Percentiles rank a stretch among this genome's conserved stretches.
These are phyloP conservation scores for Tetranychus cinnabarinus DNA, from an alignment of 1,140 invertebrate genomes.

Conservation along the genomic window DNA sequence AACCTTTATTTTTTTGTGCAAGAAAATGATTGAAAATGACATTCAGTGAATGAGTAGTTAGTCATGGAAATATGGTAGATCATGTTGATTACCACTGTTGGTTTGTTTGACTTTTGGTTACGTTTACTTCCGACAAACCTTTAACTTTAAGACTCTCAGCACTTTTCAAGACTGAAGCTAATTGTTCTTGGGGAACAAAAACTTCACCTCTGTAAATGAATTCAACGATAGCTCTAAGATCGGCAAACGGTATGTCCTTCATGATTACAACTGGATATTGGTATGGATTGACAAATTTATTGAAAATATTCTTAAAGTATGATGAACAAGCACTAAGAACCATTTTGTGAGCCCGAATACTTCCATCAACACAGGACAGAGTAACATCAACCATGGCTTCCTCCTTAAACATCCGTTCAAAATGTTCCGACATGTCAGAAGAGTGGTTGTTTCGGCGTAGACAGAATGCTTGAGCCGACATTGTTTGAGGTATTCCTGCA, in stretches of 20 bases:
- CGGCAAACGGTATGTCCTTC: constrained; percentile 70
- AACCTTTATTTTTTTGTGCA: too few relatives aligned
- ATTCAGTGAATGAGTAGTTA: too few relatives aligned
- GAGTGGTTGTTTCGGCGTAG: not conserved
- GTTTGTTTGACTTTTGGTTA: not conserved
- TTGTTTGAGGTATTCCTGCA: not conserved
- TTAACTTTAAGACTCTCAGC: constrained; percentile 75
- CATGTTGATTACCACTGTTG: too few relatives aligned
- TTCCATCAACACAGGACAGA: constrained; percentile 7
- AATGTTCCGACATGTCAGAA: not conserved
- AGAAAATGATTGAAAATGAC: too few relatives aligned
- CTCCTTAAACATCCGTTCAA: constrained; percentile 4
- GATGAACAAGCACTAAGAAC: constrained; percentile 27
- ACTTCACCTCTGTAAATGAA: constrained; percentile 86
- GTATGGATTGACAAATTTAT: constrained; percentile 38
- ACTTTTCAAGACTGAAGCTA: constrained; percentile 59
- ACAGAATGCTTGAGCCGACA: not conserved
- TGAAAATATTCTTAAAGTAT: constrained; percentile 23
- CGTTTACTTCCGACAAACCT: constrained; percentile 43
- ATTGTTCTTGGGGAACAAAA: constrained; percentile 70
- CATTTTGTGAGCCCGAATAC: constrained; percentile 21
- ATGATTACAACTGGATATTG: constrained; percentile 71
- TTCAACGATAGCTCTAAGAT: constrained; percentile 70
- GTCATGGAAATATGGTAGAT: too few relatives aligned
- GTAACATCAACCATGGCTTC: constrained; percentile 3